Evolutionary conservation across 2,113 vertebrate species (phyloP).

Genomic region (Leuciscus idus): DNA sequence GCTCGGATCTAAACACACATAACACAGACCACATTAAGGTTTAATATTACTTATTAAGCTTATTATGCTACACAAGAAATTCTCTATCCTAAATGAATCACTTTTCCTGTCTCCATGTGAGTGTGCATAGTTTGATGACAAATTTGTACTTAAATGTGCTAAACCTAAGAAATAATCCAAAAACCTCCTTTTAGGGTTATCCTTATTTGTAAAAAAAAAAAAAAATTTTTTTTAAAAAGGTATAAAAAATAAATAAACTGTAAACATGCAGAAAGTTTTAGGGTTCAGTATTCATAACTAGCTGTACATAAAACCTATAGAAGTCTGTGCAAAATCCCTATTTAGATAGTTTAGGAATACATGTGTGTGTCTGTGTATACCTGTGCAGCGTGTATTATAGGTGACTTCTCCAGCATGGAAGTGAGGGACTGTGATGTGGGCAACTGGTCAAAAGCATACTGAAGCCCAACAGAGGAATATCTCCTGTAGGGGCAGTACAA

Average conservation of each 20-base stretch:
- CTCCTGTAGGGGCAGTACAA: slow-evolving; percentile 68
- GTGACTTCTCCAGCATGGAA: slow-evolving; percentile 79
- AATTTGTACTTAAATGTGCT: not conserved
- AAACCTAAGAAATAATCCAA: not conserved
- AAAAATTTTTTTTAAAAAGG: too few species aligned
- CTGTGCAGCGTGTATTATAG: slow-evolving; percentile 75
- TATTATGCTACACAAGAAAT: not conserved
- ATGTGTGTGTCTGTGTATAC: slow-evolving; percentile 60
- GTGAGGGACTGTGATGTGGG: slow-evolving; percentile 74
- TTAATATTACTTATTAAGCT: not conserved
- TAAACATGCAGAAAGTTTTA: not conserved
- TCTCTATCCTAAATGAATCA: not conserved
- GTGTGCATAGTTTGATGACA: not conserved
- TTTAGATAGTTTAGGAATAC: not conserved
- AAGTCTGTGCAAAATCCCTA: not conserved
- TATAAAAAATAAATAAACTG: not conserved
- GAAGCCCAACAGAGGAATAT: slow-evolving; percentile 77
- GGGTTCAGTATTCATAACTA: not conserved
- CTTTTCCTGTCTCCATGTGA: not conserved
- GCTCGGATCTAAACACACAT: slow-evolving; percentile 71
- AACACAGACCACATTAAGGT: not conserved
- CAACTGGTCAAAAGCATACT: slow-evolving; percentile 78
- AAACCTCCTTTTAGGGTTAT: not conserved
- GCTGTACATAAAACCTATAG: not conserved
- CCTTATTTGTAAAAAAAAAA: not conserved